phyloP scores from a whole-genome alignment of 2,888 invertebrate species.

The Belgica antarctica region DNA sequence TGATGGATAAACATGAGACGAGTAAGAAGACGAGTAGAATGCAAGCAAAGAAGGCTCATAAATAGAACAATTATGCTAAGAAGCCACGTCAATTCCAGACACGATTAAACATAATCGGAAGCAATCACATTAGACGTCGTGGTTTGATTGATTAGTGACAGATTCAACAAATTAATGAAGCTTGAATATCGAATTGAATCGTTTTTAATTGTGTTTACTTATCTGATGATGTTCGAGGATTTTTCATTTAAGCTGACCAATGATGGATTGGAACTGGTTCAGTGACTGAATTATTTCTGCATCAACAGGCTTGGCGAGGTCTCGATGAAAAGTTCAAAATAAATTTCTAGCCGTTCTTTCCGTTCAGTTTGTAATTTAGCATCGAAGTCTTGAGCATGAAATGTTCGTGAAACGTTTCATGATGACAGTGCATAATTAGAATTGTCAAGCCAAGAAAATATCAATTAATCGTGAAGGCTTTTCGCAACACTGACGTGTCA shows the following conservation, averaged over 20 bases:
- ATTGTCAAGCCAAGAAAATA: not conserved
- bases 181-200: not conserved
- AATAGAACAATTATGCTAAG: slow-evolving; percentile 15
- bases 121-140: not conserved
- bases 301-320: no score
- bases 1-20: not conserved
- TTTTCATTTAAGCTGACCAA: not conserved
- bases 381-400: no score
- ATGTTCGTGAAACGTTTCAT: not conserved
- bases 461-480: not conserved
- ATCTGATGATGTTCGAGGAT: no score
- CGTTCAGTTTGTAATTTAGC: no score
- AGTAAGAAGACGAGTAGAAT: not conserved
- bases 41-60: not conserved
- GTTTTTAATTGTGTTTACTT: not conserved
- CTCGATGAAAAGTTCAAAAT: no score
- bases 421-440: no score
- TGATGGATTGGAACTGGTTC: not conserved
- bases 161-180: slow-evolving; percentile 23
- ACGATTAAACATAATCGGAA: slow-evolving; percentile 24
- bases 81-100: not conserved
- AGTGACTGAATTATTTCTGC: no score
- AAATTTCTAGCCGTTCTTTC: no score
- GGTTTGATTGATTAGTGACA: slow-evolving; percentile 29
- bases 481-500: not conserved